Base-by-base conservation (phyloP, 2,113 vertebrate genomes). In the Oreocharis arfaki region DNA sequence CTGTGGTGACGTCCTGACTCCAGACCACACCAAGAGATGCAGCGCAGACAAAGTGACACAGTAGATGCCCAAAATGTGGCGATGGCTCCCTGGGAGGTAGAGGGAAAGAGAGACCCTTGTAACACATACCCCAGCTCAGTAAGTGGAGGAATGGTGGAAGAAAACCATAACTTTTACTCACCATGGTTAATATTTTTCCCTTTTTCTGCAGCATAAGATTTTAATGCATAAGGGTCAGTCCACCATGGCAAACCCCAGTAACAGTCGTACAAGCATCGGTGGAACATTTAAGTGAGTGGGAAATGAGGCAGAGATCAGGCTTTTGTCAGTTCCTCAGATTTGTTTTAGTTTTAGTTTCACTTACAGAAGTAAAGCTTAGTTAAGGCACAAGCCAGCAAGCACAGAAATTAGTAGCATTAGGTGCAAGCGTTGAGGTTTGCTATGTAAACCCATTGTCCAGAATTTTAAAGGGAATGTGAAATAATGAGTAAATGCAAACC, bases 1-100 rank as follows among this genome's bases (percentile, higher is more conserved):
- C 79, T 95, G 75, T 30, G 73, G 74, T 94, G 86, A 79, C 69
- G 80, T 57, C 52, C 82, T 92, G 76, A 87, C 86, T 94, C 63
- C 60, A 79, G 44, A 41, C 56, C 69, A 74, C 84, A 59, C 37
- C 71, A 91, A 60, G 53, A 1, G 3, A 60, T 90, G 69, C 68
- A 59, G 61, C 9, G 10, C n/a, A 13, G 52, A 64, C 37, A 70
- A 83, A 89, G 50, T 46, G 37, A 46, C 78, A 65, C 79, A 39
- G 35, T 11, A 90, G 41, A 57, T 85, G 60, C 37, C 70, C 59
- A n/a, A 61, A 89, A 76, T 33, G 33, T 0, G 3, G 61, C 0
- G 0, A 22, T 35, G 28, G 6, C 16, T 63, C 27, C 39, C 1
- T 0, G 7, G 26, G n/a, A 91, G 23, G 22, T 35, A 80, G 1